A percentile compares a stretch with the other conserved stretches of the same genome.
These are phyloP conservation scores for Troides aeacus DNA, from an alignment of 2,888 invertebrate species.

Conservation along the genomic window DNA sequence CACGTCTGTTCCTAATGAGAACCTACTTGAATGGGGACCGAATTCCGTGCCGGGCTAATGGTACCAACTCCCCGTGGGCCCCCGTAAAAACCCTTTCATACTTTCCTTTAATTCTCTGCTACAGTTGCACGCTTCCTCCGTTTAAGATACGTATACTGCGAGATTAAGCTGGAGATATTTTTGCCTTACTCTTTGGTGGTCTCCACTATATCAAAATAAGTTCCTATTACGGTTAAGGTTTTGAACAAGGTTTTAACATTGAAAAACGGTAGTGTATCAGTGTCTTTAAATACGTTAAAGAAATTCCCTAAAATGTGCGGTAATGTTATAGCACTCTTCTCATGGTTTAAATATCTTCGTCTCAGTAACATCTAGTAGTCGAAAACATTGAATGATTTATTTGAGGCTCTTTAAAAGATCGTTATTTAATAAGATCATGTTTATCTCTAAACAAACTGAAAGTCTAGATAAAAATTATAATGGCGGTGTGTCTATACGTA, in stretches of 20 bases:
- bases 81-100: slow-evolving; percentile 28
- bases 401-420: not conserved
- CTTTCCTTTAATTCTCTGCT: slow-evolving; percentile 7
- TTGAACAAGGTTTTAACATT: too few species aligned
- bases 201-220: too few species aligned
- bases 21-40: slow-evolving; percentile 30
- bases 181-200: too few species aligned
- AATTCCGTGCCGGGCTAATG: slow-evolving; percentile 36
- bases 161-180: slow-evolving; percentile 8
- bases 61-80: slow-evolving; percentile 24
- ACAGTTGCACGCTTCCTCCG: slow-evolving; percentile 1
- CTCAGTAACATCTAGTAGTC: too few species aligned
- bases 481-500: slow-evolving; percentile 4
- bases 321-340: too few species aligned
- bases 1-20: slow-evolving; percentile 29
- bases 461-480: slow-evolving; percentile 25
- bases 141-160: slow-evolving; percentile 1
- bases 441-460: slow-evolving; percentile 10
- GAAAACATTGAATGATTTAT: too few species aligned
- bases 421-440: slow-evolving; percentile 12
- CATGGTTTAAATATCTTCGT: too few species aligned
- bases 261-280: too few species aligned
- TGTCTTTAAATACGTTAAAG: too few species aligned
- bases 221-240: too few species aligned
- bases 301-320: too few species aligned